Evolutionary conservation across 2,113 vertebrate species (phyloP).

Genomic region (Polypterus senegalus): DNA sequence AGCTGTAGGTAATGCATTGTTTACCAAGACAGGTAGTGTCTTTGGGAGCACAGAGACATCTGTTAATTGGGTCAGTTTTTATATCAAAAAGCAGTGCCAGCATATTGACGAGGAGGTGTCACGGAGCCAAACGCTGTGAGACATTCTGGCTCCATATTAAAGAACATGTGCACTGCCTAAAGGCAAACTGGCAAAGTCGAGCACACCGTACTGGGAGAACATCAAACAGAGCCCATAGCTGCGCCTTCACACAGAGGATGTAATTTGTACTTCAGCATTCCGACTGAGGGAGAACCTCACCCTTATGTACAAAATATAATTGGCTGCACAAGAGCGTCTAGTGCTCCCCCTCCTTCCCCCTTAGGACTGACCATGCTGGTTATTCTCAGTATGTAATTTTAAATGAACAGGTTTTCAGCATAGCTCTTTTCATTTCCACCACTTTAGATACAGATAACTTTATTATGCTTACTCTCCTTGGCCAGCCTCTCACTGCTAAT

Average conservation of each 20-base stretch:
- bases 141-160: slow-evolving; percentile 46
- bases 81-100: slow-evolving; percentile 42
- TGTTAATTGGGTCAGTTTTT: slow-evolving; percentile 54
- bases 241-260: slow-evolving; percentile 32
- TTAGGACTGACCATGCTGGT: slow-evolving; percentile 47
- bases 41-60: slow-evolving; percentile 47
- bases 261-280: slow-evolving; percentile 51
- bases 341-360: slow-evolving; percentile 26
- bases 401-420: too few relatives aligned
- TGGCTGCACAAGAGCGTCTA: slow-evolving; percentile 34
- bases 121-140: slow-evolving; percentile 41
- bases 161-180: slow-evolving; percentile 34
- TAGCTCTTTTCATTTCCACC: too few relatives aligned
- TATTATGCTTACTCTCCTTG: too few relatives aligned
- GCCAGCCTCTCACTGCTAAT: too few relatives aligned
- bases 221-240: slow-evolving; percentile 34
- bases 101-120: slow-evolving; percentile 37
- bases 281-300: slow-evolving; percentile 45
- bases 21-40: slow-evolving; percentile 46
- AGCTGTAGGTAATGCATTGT: too few relatives aligned
- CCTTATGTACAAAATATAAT: slow-evolving; percentile 63
- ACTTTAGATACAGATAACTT: too few relatives aligned
- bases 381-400: not conserved
- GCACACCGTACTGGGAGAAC: slow-evolving; percentile 36
- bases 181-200: slow-evolving; percentile 43